Percentiles rank a stretch among this genome's conserved stretches.
Evolutionary conservation across 1,140 invertebrate genomes (phyloP).

Genomic region (Drosophila eugracilis): DNA sequence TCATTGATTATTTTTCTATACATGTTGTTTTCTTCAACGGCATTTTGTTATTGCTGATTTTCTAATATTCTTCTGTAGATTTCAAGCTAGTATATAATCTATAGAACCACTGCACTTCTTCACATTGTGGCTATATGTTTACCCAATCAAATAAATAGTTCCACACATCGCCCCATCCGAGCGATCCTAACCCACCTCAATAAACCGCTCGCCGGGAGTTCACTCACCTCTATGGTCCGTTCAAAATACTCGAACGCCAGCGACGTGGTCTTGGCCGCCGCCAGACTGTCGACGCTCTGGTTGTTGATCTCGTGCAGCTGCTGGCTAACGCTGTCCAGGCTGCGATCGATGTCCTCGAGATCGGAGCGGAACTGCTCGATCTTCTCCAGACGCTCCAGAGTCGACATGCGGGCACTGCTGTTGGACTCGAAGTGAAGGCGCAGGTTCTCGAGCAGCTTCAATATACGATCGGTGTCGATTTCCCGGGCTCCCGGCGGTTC

Average conservation of each 20-base stretch:
- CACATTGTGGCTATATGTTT: slow-evolving; percentile 6
- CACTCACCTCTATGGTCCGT: slow-evolving; percentile 90
- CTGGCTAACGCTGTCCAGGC: slow-evolving; percentile 88
- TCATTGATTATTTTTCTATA: too few species aligned
- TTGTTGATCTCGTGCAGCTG: slow-evolving; percentile 88
- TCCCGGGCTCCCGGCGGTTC: slow-evolving; percentile 89
- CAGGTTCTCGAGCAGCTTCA: slow-evolving; percentile 86
- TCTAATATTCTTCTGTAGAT: not conserved
- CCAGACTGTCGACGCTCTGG: slow-evolving; percentile 90
- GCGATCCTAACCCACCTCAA: slow-evolving; percentile 34
- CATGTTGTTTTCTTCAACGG: too few species aligned
- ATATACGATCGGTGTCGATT: slow-evolving; percentile 90
- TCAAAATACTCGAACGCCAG: slow-evolving; percentile 92
- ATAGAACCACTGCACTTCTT: not conserved
- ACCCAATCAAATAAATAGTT: slow-evolving; percentile 10
- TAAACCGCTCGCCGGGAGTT: slow-evolving; percentile 26
- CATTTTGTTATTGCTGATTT: too few species aligned
- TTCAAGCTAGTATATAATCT: not conserved
- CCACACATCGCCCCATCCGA: not conserved
- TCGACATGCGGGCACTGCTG: slow-evolving; percentile 87
- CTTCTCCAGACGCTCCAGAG: slow-evolving; percentile 87
- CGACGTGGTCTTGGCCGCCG: slow-evolving; percentile 89
- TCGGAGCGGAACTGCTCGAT: slow-evolving; percentile 88
- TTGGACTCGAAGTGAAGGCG: slow-evolving; percentile 84
- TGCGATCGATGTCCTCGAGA: slow-evolving; percentile 90